Base-by-base conservation (phyloP, 2,888 invertebrate genomes). In the Drosophila acutilabella region DNA sequence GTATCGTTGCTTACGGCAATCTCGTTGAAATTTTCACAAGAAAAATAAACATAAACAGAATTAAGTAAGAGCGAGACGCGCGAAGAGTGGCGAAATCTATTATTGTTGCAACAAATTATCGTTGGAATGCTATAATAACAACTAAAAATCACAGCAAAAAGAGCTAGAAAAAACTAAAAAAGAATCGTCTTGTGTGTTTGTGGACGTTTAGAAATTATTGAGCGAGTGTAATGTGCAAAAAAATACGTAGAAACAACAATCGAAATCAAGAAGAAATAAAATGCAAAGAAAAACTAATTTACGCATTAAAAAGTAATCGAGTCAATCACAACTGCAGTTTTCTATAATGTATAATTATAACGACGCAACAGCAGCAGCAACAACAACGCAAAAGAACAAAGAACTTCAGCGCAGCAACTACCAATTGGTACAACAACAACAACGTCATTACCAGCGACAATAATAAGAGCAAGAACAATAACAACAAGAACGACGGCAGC, bases 271-370 rank as follows among this genome's bases (percentile, higher is more conserved):
- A 69, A 40, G 40, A 65, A 66, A 66, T 57, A 74, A 80, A 74
- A 77, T 88, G 80, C 59, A 78, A 58, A 47, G 73, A 74, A 86
- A 85, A 88, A 82, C 58, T 66, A 62, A 83, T 86, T 80, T 88
- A 86, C 83, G 88, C 88, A 88, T 83, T 88, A 87, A 67, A 51
- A 74, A 79, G 68, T 59, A 71, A 51, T 64, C 65, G 68, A 60
- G 36, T 62, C 30, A 58, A 66, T 60, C 40, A 45, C 54, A 64
- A 30, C 71, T 81, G 51, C 71, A 69, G 54, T 60, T 78, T 50
- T 30, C 62, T 77, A 83, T 86, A 83, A 80, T 80, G 87, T 73
- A 59, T 72, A 79, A 74, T 60, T 75, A 58, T 65, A 83, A 68
- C 76, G 62, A 76, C 66, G 56, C 75, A 66, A 77, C 47, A 73